Base-by-base conservation (phyloP, 2,113 vertebrate genomes). In the Callopanchax toddi region DNA sequence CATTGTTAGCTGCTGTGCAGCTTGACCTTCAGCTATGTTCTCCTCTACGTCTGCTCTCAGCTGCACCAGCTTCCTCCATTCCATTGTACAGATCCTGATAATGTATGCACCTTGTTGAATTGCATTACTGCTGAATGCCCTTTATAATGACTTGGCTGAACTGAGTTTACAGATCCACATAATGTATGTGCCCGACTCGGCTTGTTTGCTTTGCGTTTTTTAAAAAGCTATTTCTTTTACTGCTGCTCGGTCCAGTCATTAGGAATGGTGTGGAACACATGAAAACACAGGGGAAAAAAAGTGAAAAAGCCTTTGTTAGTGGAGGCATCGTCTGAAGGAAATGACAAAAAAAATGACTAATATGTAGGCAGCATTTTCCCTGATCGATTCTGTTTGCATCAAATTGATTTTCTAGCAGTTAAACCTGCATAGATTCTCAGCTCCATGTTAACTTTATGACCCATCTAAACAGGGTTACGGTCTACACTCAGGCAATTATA, bases 21-120 rank as follows among this genome's bases (percentile, higher is more conserved):
- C 37, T 71, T 69, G 73, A 85, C 78, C 80, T 77, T 74, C 63
- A 78, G 67, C 29, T 59, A 1, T 57, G 57, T 50, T 40, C 29
- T 45, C 44, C 17, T 58, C 12, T 6, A 25, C 20, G 29, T 40
- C 45, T 64, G 63, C 49, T 21, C 55, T 54, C 16, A 17, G 49
- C 11, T 18, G 5, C 1, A 15, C 20, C 8, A 29, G 17, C 44
- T 32, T 52, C 71, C 52, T 55, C 52, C 18, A 61, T 59, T 60
- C 43, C 53, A 23, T 40, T 29, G 23, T n/a, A 11, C 69, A 64
- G 58, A 81, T 76, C 81, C 71, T 10, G 42, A 59, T 77, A 75
- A 83, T 75, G 63, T 49, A 82, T 70, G 69, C 50, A n/a, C 18
- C 26, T 52, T 29, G 42, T 25, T 67, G 71, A 17, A 71, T 16